Conservation (phyloP, 2,797 vertebrate genomes). For the Microctenopoma lineatum region DNA sequence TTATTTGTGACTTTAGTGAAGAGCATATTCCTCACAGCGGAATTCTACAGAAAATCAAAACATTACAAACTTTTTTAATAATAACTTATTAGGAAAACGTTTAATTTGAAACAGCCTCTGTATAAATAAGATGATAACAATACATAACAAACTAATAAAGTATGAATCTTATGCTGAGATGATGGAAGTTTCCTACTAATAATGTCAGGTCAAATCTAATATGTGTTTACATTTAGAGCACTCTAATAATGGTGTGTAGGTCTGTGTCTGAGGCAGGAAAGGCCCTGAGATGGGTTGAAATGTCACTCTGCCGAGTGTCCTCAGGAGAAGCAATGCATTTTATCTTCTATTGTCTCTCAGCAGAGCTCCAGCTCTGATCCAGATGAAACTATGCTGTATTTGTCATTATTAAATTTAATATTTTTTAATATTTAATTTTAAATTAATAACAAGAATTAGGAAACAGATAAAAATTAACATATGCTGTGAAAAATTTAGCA, state of each 20-base stretch:
- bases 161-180: conserved; percentile 22
- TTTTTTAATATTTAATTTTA: no score
- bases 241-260: conserved; percentile 17
- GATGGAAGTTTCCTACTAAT: conserved; percentile 23
- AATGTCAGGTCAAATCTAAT: conserved; percentile 50
- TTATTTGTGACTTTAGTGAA: no score
- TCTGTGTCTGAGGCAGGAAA: conserved; percentile 24
- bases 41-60: no score
- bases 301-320: conserved; percentile 48
- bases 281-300: conserved; percentile 42
- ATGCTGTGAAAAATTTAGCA: no score
- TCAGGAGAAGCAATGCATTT: conserved; percentile 39
- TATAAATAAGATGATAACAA: no score
- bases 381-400: conserved; percentile 7
- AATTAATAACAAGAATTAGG: no score
- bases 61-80: no score
- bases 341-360: conserved; percentile 57
- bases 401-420: no score
- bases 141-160: background rate
- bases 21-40: no score
- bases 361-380: conserved; percentile 50
- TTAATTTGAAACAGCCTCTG: no score
- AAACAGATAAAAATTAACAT: no score
- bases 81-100: no score
- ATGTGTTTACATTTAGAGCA: conserved; percentile 32